Evolutionary conservation across 2,888 invertebrate genomes (phyloP), one percentile per base, ranked within the genome.

Genomic region (Anorthoa munda): DNA sequence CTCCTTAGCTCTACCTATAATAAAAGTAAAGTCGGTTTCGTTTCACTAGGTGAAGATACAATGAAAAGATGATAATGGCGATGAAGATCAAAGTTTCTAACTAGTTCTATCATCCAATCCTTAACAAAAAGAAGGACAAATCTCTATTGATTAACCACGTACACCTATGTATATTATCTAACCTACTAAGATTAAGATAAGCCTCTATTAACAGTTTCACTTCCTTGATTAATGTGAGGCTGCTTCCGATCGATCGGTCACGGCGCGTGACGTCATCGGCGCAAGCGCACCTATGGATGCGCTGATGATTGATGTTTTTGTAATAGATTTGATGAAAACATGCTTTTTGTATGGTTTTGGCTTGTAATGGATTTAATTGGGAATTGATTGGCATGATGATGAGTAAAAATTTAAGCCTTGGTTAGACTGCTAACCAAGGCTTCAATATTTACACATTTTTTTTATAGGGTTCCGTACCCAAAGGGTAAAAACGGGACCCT

Each of bases 191-290:
- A 78, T 78, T 23, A 71, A 78, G 67, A 75, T 75, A 74, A 64
- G 39, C n/a, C 48, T 21, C 18, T 60, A 70, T 66, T 55, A 64
- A 18, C 66, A 23, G 39, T 64, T 72, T 74, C 67, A 79, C 82
- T 90, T 88, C 88, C 88, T 88, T 81, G 83, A 84, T 83, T 86
- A 87, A 89, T 88, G 84, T 83, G 86, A 84, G 76, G 86, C 81
- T 75, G 83, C 87, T 86, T 87, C 76, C 83, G 85, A 85, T 75
- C 83, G 75, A 85, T 89, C 82, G 83, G 82, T 85, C 87, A 86
- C 84, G 77, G 75, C 39, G 23, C 18, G 71, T 86, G 88, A 87
- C 82, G 84, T 86, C 82, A 89, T 46, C 76, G 46, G n/a, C 74
- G 73, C 75, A 31, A 53, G 77, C 77, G 77, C 81, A 79, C 71